A percentile compares a stretch with the other conserved stretches of the same genome.
Conservation (phyloP, 2,113 vertebrate species). For the Myanophis thanlyinensis region DNA sequence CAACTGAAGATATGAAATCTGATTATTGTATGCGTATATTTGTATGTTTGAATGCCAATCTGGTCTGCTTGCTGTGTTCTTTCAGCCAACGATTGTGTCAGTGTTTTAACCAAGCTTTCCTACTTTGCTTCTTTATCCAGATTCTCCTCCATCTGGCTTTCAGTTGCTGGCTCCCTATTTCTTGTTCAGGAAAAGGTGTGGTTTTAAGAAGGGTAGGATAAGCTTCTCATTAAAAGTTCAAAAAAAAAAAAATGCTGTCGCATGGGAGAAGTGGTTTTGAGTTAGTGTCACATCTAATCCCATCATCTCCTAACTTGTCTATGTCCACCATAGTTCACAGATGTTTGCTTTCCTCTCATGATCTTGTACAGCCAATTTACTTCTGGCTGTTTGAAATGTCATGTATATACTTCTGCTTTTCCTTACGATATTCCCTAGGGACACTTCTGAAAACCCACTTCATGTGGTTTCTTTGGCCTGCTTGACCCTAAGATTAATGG, state of each 20-base stretch:
- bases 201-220: background rate
- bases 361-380: background rate
- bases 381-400: background rate
- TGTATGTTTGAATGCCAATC: background rate
- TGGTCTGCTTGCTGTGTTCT: background rate
- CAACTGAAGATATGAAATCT: background rate
- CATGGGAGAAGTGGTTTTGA: background rate
- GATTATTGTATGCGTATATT: background rate
- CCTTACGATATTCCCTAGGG: background rate
- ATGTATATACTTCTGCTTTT: background rate
- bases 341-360: background rate
- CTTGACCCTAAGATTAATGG: background rate
- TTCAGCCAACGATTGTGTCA: background rate
- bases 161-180: background rate
- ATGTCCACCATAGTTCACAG: background rate
- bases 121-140: background rate
- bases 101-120: background rate
- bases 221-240: background rate
- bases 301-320: background rate
- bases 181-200: background rate
- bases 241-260: background rate
- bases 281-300: background rate
- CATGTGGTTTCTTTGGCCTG: background rate
- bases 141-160: background rate
- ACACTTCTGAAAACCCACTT: background rate